phyloP scores from a whole-genome alignment of 1,140 invertebrate species.

The Zaprionus camerounensis region DNA sequence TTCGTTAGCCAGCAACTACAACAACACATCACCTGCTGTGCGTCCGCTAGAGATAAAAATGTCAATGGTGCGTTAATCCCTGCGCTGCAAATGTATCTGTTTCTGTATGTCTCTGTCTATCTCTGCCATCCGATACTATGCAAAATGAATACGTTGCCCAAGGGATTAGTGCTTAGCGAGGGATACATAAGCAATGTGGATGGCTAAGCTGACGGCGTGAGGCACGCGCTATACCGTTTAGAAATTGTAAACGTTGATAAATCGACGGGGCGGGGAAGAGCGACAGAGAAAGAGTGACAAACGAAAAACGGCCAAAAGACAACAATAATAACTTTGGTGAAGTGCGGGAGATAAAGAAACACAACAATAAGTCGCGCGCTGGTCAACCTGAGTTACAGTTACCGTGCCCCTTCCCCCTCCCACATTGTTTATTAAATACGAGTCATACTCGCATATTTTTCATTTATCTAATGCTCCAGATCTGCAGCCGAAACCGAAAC shows the following conservation, averaged over 20 bases:
- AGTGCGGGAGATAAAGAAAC: slow-evolving; percentile 4
- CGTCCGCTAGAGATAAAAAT: slow-evolving; percentile 40
- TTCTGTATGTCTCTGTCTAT: slow-evolving; percentile 10
- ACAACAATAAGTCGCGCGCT: slow-evolving; percentile 3
- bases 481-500: slow-evolving; percentile 47
- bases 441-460: slow-evolving; percentile 57
- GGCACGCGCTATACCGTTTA: slow-evolving; percentile 74
- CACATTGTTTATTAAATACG: slow-evolving; percentile 63
- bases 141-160: slow-evolving; percentile 71
- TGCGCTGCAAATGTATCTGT: slow-evolving; percentile 33
- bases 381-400: slow-evolving; percentile 29
- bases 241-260: slow-evolving; percentile 73
- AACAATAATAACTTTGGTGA: background rate
- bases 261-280: slow-evolving; percentile 31
- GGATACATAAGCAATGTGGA: slow-evolving; percentile 35
- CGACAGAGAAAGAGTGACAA: slow-evolving; percentile 7
- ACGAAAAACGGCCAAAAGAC: slow-evolving; percentile 12
- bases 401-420: background rate
- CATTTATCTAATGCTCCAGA: slow-evolving; percentile 73
- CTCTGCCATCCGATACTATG: slow-evolving; percentile 19
- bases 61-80: slow-evolving; percentile 53
- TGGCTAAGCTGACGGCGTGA: slow-evolving; percentile 67
- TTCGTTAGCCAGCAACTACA: slow-evolving; percentile 62
- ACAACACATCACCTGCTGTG: slow-evolving; percentile 46
- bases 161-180: slow-evolving; percentile 56